These are phyloP conservation scores for Tipula lateralis DNA, from an alignment of 2,888 invertebrate species.

Conservation along the genomic window DNA sequence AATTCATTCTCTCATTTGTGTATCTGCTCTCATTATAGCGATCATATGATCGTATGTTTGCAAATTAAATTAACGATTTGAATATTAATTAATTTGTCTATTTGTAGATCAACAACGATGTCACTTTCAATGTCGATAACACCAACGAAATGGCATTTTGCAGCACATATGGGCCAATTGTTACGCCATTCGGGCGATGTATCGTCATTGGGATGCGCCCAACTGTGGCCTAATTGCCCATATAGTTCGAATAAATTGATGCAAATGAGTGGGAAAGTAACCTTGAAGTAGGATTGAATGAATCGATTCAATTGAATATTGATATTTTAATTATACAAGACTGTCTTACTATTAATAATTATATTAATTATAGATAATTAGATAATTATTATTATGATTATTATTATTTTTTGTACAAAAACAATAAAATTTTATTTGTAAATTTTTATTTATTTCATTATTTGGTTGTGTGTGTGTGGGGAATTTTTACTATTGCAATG, in stretches of 20 bases:
- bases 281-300: neutral
- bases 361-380: neutral
- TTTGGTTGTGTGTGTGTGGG: neutral
- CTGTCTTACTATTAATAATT: neutral
- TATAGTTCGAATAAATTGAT: constrained; percentile 49
- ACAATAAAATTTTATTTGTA: neutral
- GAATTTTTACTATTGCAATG: neutral
- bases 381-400: neutral
- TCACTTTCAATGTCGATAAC: constrained; percentile 48
- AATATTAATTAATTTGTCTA: neutral
- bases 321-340: neutral
- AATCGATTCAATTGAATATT: neutral
- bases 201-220: constrained; percentile 48
- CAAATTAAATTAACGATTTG: neutral
- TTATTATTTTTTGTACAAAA: constrained; percentile 12
- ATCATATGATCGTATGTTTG: neutral
- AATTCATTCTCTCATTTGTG: neutral
- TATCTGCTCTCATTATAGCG: neutral
- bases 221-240: constrained; percentile 49
- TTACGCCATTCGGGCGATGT: constrained; percentile 44
- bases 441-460: neutral
- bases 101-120: constrained; percentile 47
- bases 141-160: constrained; percentile 50
- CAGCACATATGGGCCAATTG: constrained; percentile 50
- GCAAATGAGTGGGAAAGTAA: constrained; percentile 38